Percentiles rank a stretch among this genome's conserved stretches.
phyloP scores from a whole-genome alignment of 2,113 vertebrate species.

The Gambusia holbrooki region DNA sequence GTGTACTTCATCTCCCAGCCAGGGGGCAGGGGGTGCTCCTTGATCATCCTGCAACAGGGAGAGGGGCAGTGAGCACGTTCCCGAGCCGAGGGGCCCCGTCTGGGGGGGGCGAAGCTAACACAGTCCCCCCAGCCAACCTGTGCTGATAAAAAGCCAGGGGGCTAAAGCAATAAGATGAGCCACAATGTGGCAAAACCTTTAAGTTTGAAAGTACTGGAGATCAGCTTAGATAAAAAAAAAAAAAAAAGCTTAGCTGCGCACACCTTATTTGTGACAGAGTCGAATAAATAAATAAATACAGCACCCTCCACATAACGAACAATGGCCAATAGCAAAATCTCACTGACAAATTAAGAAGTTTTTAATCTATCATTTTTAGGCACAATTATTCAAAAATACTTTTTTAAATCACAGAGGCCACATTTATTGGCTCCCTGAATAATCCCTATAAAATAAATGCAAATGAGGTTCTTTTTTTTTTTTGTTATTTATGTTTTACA shows the following conservation, averaged over 20 bases:
- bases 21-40: slow-evolving; percentile 94
- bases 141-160: slow-evolving; percentile 3
- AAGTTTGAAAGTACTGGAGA: background rate
- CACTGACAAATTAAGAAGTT: background rate
- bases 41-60: slow-evolving; percentile 91
- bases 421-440: background rate
- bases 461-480: background rate
- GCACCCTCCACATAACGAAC: background rate
- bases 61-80: slow-evolving; percentile 74
- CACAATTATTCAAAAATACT: background rate
- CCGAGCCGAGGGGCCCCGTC: slow-evolving; percentile 36
- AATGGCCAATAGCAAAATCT: background rate
- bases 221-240: background rate
- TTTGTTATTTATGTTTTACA: background rate
- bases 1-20: slow-evolving; percentile 99
- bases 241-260: too few species aligned
- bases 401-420: too few species aligned
- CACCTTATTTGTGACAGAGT: too few species aligned
- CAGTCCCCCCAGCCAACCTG: slow-evolving; percentile 34
- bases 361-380: background rate
- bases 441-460: background rate
- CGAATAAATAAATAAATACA: background rate
- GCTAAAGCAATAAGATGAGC: slow-evolving; percentile 5
- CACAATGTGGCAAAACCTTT: background rate
- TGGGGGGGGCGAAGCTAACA: slow-evolving; percentile 46